Conservation (phyloP, 30 jellyfish, hydroid and myxozoan species). For the Aurelia sp. region DNA sequence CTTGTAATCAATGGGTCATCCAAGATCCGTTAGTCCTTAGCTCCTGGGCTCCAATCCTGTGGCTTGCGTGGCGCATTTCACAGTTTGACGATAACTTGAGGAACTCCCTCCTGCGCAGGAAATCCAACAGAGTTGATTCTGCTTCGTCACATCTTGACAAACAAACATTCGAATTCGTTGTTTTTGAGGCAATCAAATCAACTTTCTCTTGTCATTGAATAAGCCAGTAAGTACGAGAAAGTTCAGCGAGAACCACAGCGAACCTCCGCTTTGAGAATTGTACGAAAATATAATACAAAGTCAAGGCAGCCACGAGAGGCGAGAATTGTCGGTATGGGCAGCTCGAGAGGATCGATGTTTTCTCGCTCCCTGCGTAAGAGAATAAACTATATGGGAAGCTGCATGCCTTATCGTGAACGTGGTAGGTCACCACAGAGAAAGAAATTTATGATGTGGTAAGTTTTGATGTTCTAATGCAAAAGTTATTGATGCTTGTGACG, state of each 20-base stretch:
- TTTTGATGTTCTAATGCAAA: no score
- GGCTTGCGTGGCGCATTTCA: no score
- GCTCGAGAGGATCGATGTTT: constrained; percentile 23
- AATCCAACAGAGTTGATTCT: background rate
- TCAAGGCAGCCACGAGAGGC: background rate
- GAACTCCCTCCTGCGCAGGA: constrained; percentile 36
- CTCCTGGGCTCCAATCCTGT: no score
- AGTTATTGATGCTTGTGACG: no score
- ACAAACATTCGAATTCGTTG: constrained; percentile 20
- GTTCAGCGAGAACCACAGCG: background rate
- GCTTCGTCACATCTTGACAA: constrained; percentile 30
- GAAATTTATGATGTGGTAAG: constrained; percentile 27
- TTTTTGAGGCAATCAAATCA: background rate
- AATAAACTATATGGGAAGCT: background rate
- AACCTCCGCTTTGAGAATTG: no score
- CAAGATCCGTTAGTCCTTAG: background rate
- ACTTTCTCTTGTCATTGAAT: no score
- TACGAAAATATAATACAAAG: background rate
- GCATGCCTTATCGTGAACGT: constrained; percentile 36
- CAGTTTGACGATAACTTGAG: constrained; percentile 6
- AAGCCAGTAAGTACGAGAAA: no score
- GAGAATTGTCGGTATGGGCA: constrained; percentile 8
- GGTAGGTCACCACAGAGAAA: constrained; percentile 8
- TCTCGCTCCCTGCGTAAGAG: constrained; percentile 41
- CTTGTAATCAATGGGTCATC: background rate